Percentiles rank a stretch among this genome's conserved stretches.
phyloP scores from a whole-genome alignment of 2,888 invertebrate species.

The Sarcophaga carnaria region DNA sequence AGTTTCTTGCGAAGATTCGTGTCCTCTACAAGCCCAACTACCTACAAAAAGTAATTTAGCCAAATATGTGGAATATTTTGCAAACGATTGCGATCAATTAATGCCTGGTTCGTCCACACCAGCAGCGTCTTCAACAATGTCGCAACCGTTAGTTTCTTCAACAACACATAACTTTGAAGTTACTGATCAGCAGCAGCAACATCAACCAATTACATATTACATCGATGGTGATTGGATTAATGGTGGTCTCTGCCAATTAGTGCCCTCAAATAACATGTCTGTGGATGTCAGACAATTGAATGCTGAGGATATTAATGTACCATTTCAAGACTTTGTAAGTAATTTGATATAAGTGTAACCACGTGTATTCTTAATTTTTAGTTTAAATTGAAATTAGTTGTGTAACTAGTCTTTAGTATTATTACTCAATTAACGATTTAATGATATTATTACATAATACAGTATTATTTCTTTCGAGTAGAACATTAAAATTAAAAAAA shows the following conservation, averaged over 20 bases:
- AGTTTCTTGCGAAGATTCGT: not conserved
- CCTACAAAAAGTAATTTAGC: conserved; percentile 73
- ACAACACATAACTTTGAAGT: conserved; percentile 73
- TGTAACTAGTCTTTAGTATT: too few relatives aligned
- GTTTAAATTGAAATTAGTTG: too few relatives aligned
- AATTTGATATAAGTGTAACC: not conserved
- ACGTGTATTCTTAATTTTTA: too few relatives aligned
- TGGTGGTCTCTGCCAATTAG: conserved; percentile 65
- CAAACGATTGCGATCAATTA: conserved; percentile 65
- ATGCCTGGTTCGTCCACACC: conserved; percentile 69
- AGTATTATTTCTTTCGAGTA: too few relatives aligned
- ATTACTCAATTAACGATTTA: too few relatives aligned
- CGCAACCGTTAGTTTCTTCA: conserved; percentile 72
- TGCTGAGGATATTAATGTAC: conserved; percentile 57
- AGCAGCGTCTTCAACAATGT: conserved; percentile 70
- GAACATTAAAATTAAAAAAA: too few relatives aligned
- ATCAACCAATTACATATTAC: conserved; percentile 70
- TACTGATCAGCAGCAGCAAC: conserved; percentile 35
- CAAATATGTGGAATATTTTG: conserved; percentile 73
- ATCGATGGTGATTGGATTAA: conserved; percentile 73
- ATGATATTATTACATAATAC: too few relatives aligned
- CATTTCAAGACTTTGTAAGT: conserved; percentile 72
- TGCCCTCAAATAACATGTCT: conserved; percentile 57
- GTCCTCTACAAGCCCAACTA: conserved; percentile 23
- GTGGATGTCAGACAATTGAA: conserved; percentile 46